Conservation (phyloP, 2,113 vertebrate genomes). For the Tricholaema leucomelas region DNA sequence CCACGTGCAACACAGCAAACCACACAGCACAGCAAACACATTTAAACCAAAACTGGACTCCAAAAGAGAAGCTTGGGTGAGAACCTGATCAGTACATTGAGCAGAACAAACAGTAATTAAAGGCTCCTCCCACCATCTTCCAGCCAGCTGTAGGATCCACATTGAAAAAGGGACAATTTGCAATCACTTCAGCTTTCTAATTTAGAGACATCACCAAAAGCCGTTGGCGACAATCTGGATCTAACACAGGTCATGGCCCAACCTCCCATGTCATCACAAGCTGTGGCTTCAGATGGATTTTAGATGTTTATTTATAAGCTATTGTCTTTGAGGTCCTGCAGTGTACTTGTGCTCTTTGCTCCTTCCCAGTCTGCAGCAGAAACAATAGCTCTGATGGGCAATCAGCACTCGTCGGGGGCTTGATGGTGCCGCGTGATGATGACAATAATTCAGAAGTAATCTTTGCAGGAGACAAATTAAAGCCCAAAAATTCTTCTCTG, state of each 20-base stretch:
- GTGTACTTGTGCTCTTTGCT: background rate
- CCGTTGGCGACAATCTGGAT: background rate
- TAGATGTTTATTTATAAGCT: background rate
- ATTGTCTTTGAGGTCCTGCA: background rate
- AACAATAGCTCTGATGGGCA: background rate
- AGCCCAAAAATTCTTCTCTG: background rate
- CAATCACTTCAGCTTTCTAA: background rate
- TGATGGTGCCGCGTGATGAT: background rate
- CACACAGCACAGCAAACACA: too few species aligned
- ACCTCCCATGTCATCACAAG: background rate
- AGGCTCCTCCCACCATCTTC: background rate
- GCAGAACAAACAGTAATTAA: background rate
- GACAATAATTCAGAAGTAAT: background rate
- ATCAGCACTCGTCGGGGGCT: background rate
- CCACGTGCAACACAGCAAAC: too few species aligned
- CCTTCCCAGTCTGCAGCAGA: background rate
- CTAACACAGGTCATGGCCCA: background rate
- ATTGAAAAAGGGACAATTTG: background rate
- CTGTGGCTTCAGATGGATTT: background rate
- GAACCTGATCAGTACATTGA: background rate
- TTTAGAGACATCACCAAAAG: background rate
- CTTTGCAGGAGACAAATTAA: background rate
- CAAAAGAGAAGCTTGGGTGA: background rate
- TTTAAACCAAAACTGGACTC: too few species aligned
- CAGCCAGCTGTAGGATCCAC: background rate